Evolutionary conservation across 2,888 invertebrate species (phyloP).

Genomic region (Neelides folsomi): DNA sequence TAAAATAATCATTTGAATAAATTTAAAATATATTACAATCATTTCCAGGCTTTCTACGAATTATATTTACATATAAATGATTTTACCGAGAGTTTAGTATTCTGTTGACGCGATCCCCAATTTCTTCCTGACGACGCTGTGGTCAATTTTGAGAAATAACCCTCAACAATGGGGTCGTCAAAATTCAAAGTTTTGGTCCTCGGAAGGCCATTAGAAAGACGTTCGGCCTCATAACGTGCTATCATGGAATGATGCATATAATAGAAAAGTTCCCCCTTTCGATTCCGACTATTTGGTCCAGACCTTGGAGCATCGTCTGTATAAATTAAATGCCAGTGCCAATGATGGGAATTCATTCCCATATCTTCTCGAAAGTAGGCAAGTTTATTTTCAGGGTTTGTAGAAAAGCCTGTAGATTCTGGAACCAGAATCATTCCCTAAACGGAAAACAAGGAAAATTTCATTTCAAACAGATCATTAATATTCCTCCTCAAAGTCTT

Average conservation of each 20-base stretch:
- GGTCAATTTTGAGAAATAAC: conserved; percentile 64
- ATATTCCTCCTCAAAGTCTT: neutral
- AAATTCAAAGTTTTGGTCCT: conserved; percentile 55
- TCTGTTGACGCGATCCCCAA: conserved; percentile 25
- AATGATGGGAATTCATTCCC: conserved; percentile 74
- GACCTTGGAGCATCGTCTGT: conserved; percentile 40
- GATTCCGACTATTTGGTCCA: conserved; percentile 46
- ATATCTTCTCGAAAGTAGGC: conserved; percentile 71
- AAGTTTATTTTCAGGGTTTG: conserved; percentile 58
- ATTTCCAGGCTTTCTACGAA: too few relatives aligned
- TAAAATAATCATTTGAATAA: too few relatives aligned
- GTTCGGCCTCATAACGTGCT: conserved; percentile 57
- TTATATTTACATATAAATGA: too few relatives aligned
- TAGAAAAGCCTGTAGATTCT: too few relatives aligned
- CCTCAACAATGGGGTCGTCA: conserved; percentile 53
- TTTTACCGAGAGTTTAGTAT: conserved; percentile 15
- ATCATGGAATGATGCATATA: conserved; percentile 58
- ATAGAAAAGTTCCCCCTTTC: conserved; percentile 67
- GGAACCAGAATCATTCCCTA: neutral
- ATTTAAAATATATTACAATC: too few relatives aligned
- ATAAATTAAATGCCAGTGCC: conserved; percentile 84
- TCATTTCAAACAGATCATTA: conserved; percentile 4
- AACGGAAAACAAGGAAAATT: neutral
- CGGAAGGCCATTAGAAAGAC: conserved; percentile 55
- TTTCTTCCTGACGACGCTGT: conserved; percentile 15